phyloP scores from a whole-genome alignment of 2,797 vertebrate species.

The Sarcophilus harrisii region DNA sequence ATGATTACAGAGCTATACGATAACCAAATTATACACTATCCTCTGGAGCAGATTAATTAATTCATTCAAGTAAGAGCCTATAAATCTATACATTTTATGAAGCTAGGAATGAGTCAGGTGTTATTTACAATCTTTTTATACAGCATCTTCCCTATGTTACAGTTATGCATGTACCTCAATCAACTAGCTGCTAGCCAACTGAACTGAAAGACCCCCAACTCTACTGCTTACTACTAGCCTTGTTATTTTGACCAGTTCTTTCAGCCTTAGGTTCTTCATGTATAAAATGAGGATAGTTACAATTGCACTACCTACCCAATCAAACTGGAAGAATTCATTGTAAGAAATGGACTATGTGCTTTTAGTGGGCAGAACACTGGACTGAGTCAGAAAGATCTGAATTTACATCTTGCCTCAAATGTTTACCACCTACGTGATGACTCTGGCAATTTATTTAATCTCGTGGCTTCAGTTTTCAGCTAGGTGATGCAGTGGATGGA shows the following conservation, averaged over 20 bases:
- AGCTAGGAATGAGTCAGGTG: background rate
- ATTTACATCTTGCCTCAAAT: background rate
- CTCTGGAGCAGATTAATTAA: background rate
- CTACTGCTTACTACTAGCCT: background rate
- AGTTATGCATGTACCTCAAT: background rate
- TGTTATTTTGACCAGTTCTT: background rate
- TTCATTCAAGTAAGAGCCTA: background rate
- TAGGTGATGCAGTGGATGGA: background rate
- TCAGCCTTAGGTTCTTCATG: background rate
- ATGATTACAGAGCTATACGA: background rate
- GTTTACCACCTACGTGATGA: background rate
- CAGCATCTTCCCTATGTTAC: background rate
- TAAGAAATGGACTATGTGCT: background rate
- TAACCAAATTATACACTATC: background rate
- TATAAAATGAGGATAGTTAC: background rate
- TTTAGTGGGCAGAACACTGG: background rate
- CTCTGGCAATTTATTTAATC: background rate
- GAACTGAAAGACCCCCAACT: background rate
- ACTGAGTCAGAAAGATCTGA: background rate
- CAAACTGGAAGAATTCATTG: background rate
- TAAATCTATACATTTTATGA: background rate
- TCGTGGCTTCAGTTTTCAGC: background rate
- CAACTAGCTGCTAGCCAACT: background rate
- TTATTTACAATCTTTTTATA: background rate
- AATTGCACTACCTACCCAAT: background rate